phyloP scores from a whole-genome alignment of 2,797 vertebrate species.

The Etheostoma nigrum region DNA sequence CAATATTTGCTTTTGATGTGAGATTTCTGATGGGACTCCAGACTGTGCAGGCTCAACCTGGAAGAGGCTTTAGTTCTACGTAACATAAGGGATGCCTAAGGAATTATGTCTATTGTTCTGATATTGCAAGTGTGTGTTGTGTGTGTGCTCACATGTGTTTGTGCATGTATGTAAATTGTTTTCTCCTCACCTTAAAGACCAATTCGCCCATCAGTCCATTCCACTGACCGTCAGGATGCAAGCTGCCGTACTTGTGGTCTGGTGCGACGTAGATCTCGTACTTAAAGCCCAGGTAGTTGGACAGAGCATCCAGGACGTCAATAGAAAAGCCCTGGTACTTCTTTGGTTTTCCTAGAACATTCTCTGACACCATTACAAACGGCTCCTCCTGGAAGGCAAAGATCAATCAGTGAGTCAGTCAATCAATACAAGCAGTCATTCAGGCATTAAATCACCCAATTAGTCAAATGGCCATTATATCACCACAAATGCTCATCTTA shows the following conservation, averaged over 20 bases:
- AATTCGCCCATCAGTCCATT: constrained; percentile 97
- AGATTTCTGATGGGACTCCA: constrained; percentile 24
- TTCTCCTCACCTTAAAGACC: constrained; percentile 93
- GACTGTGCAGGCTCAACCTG: constrained; percentile 16
- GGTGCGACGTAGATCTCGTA: constrained; percentile 98
- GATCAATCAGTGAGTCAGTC: constrained; percentile 52
- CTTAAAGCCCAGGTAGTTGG: constrained; percentile 97
- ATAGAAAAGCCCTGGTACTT: constrained; percentile 98
- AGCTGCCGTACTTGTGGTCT: constrained; percentile 96
- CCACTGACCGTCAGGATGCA: constrained; percentile 95
- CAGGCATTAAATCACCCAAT: constrained; percentile 57
- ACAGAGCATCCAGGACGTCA: constrained; percentile 95
- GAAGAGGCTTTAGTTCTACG: constrained; percentile 16
- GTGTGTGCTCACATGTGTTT: not conserved
- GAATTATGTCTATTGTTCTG: constrained; percentile 3
- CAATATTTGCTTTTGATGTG: constrained; percentile 42
- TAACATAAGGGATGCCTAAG: constrained; percentile 26
- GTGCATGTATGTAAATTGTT: not conserved
- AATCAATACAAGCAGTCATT: constrained; percentile 48
- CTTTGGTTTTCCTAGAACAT: constrained; percentile 97
- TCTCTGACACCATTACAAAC: constrained; percentile 99
- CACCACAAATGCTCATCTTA: constrained; percentile 15
- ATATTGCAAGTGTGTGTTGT: not conserved
- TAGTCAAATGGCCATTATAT: constrained; percentile 47
- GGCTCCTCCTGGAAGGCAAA: constrained; percentile 92